A percentile compares a stretch with the other conserved stretches of the same genome.
Evolutionary conservation across 2,113 vertebrate species (phyloP).

Genomic region (Toxostoma redivivum): DNA sequence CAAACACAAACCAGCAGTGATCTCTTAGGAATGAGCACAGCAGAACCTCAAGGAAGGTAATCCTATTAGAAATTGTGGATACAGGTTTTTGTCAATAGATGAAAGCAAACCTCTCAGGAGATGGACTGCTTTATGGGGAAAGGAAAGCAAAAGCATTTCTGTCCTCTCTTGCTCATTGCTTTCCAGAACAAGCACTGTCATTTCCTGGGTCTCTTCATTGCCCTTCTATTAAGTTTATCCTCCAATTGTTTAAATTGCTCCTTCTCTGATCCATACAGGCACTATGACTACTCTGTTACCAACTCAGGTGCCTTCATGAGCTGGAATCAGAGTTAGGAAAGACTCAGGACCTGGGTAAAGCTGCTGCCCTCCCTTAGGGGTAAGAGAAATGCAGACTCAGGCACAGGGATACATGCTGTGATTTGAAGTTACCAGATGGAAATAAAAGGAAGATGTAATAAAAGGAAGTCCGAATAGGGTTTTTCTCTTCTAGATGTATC

Average conservation of each 20-base stretch:
- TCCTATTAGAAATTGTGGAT: not conserved
- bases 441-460: not conserved
- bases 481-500: not conserved
- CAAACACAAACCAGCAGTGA: not conserved
- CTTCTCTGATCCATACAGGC: not conserved
- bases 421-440: not conserved
- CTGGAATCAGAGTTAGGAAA: not conserved
- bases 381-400: not conserved
- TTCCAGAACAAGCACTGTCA: not conserved
- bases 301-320: not conserved
- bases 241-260: not conserved
- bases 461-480: not conserved
- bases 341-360: not conserved
- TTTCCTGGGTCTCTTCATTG: not conserved
- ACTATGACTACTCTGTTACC: not conserved
- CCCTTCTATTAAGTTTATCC: not conserved
- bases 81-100: not conserved
- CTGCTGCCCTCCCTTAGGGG: not conserved
- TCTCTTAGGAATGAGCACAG: not conserved
- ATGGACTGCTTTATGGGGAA: not conserved
- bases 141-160: not conserved
- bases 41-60: not conserved
- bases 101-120: not conserved
- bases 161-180: not conserved
- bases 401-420: rapidly evolving